Conservation (phyloP, 2,797 vertebrate genomes). For the Muraenolepis orangiensis region DNA sequence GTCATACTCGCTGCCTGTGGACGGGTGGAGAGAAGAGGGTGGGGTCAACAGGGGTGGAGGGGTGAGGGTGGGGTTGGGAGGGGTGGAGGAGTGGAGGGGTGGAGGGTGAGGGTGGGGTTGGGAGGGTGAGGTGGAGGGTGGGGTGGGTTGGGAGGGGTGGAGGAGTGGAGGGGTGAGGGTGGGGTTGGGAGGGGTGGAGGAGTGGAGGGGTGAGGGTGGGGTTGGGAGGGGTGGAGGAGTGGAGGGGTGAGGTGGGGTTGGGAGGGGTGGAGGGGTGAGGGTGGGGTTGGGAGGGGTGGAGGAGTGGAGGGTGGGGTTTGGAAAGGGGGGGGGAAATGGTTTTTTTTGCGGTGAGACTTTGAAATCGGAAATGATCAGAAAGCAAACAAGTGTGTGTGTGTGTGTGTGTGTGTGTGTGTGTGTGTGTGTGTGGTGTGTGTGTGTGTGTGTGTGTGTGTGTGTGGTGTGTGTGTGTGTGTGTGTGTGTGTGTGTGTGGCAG, state of each 20-base stretch:
- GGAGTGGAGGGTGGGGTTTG: too few relatives aligned
- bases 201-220: too few relatives aligned
- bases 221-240: slow-evolving; percentile 2
- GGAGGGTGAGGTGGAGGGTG: too few relatives aligned
- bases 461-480: slow-evolving; percentile 5
- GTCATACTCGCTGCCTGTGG: slow-evolving; percentile 90
- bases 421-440: background rate
- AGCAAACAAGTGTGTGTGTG: background rate
- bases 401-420: background rate
- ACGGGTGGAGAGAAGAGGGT: slow-evolving; percentile 1
- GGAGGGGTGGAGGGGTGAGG: too few relatives aligned
- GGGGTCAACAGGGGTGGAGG: background rate
- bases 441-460: slow-evolving; percentile 13
- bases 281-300: too few relatives aligned
- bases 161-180: background rate
- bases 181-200: background rate
- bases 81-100: slow-evolving; percentile 4
- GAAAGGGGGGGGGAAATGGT: too few relatives aligned
- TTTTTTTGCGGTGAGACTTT: background rate
- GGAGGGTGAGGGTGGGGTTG: too few relatives aligned
- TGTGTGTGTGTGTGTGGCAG: slow-evolving; percentile 37
- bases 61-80: background rate
- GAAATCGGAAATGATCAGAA: background rate
- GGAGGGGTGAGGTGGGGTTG: too few relatives aligned
- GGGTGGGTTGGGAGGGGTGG: too few relatives aligned